These are phyloP conservation scores for Chrysogorgia sp. DNA, from an alignment of 92 coral and sea anemone genomes.

Conservation along the genomic window DNA sequence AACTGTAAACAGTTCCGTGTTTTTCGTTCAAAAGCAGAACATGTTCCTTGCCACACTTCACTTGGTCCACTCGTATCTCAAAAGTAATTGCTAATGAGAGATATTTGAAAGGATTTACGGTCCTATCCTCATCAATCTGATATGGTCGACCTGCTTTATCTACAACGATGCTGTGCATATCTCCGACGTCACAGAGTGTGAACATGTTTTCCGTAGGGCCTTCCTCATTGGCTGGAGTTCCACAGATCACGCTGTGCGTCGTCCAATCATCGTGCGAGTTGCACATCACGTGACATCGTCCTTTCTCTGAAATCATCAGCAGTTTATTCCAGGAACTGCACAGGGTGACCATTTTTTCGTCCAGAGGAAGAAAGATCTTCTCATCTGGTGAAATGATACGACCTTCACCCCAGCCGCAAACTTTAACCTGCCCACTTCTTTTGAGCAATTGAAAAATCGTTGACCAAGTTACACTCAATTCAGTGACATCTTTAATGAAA, in stretches of 20 bases:
- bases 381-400: conserved; percentile 3
- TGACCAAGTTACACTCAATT: conserved; percentile 16
- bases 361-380: conserved; percentile 20
- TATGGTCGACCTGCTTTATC: conserved; percentile 16
- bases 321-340: conserved; percentile 55
- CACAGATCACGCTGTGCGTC: neutral
- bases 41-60: conserved; percentile 96
- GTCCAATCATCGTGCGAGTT: conserved; percentile 36
- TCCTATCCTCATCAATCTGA: neutral
- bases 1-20: conserved; percentile 73
- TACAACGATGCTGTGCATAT: conserved; percentile 17
- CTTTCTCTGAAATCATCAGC: conserved; percentile 53
- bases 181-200: conserved; percentile 7
- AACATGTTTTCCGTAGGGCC: conserved; percentile 9
- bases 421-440: neutral
- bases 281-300: conserved; percentile 45
- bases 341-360: neutral
- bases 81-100: conserved; percentile 46
- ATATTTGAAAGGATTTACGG: neutral
- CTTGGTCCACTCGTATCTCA: conserved; percentile 51
- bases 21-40: conserved; percentile 65
- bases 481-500: neutral
- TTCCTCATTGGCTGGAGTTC: neutral
- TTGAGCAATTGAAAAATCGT: conserved; percentile 15
- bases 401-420: conserved; percentile 24